Evolutionary conservation across 2,797 vertebrate species (phyloP).

Genomic region (Melanotaenia maccullochi): DNA sequence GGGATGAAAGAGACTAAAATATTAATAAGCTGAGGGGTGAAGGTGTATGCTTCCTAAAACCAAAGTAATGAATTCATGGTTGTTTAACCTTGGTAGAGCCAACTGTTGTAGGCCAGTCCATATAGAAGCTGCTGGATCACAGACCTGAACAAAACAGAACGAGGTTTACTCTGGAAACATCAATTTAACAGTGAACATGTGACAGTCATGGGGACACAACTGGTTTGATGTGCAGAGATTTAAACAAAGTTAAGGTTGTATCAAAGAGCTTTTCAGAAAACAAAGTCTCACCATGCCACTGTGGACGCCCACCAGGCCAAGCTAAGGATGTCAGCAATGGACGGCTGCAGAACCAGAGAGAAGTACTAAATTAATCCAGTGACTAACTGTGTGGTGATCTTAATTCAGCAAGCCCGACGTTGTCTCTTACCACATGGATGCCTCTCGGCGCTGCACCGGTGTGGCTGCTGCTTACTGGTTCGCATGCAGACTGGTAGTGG

Average conservation of each 20-base stretch:
- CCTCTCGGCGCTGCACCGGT: constrained; percentile 89
- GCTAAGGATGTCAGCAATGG: constrained; percentile 92
- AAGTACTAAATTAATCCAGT: constrained; percentile 4
- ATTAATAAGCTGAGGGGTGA: background rate
- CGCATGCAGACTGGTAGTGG: constrained; percentile 93
- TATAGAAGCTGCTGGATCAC: constrained; percentile 93
- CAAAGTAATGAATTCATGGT: background rate
- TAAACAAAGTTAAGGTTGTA: background rate
- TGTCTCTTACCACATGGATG: constrained; percentile 88
- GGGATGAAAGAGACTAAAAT: background rate
- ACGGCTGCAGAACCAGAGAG: constrained; percentile 84
- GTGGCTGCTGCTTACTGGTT: constrained; percentile 91
- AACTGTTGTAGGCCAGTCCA: constrained; percentile 90
- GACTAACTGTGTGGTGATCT: background rate
- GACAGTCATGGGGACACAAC: background rate
- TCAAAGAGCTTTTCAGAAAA: constrained; percentile 1
- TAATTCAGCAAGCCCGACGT: background rate
- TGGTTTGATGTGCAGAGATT: constrained; percentile 10
- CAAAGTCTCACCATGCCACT: constrained; percentile 90
- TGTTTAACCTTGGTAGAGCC: constrained; percentile 90
- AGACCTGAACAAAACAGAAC: constrained; percentile 84
- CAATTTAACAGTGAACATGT: constrained; percentile 29
- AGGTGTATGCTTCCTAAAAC: background rate
- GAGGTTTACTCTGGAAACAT: constrained; percentile 12
- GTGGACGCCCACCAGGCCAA: constrained; percentile 97